These are phyloP conservation scores for Pristiophorus japonicus DNA, from an alignment of 2,113 vertebrate species.

Conservation along the genomic window DNA sequence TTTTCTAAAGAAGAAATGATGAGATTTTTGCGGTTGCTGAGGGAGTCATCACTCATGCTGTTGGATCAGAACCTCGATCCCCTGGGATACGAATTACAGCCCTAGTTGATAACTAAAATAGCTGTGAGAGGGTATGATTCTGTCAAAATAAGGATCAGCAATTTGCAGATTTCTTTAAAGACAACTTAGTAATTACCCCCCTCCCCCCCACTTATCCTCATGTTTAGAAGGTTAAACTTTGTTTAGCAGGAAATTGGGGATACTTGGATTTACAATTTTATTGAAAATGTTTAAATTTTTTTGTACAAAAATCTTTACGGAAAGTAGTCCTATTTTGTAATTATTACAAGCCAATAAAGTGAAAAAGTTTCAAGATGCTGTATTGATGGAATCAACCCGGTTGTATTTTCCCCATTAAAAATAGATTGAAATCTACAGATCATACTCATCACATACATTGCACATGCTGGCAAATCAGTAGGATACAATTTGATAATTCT, in stretches of 20 bases:
- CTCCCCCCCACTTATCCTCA: not conserved
- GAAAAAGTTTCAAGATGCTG: not conserved
- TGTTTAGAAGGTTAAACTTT: not conserved
- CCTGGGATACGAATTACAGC: slow-evolving; percentile 78
- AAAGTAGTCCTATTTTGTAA: not conserved
- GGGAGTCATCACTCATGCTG: slow-evolving; percentile 79
- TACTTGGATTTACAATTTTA: not conserved
- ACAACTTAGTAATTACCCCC: slow-evolving; percentile 43
- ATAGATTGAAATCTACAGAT: not conserved
- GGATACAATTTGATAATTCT: not conserved
- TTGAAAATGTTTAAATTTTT: not conserved
- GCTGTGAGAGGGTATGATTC: not conserved
- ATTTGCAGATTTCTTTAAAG: slow-evolving; percentile 42
- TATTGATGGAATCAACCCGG: not conserved
- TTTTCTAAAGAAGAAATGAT: slow-evolving; percentile 83
- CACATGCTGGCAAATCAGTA: not conserved
- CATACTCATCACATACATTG: not conserved
- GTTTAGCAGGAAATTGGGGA: not conserved
- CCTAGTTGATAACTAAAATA: slow-evolving; percentile 47
- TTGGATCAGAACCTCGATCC: slow-evolving; percentile 79
- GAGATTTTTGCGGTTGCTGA: slow-evolving; percentile 72
- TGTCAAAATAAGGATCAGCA: not conserved
- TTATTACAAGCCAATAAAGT: slow-evolving; percentile 20
- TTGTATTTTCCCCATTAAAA: not conserved
- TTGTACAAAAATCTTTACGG: not conserved